Evolutionary conservation across 64 coral and sea anemone species (phyloP).

Genomic region (Porites lutea): DNA sequence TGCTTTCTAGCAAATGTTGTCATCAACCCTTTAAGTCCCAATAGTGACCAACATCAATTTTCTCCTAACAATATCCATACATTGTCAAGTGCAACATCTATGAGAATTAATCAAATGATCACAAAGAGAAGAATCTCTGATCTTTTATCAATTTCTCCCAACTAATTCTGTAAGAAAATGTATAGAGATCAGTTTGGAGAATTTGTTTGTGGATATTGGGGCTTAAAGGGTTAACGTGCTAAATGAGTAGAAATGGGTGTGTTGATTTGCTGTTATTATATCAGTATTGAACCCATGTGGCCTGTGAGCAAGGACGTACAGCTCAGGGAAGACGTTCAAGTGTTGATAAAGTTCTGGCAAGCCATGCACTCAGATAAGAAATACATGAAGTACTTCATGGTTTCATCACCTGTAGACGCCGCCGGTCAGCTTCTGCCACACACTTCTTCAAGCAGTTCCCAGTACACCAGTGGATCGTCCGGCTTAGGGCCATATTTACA

Average conservation of each 20-base stretch:
- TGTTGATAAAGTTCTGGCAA: constrained; percentile 98
- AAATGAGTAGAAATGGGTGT: background rate
- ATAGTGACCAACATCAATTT: too few species aligned
- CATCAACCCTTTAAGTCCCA: background rate
- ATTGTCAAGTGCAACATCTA: too few species aligned
- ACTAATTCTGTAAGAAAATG: too few species aligned
- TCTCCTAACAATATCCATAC: too few species aligned
- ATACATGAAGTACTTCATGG: constrained; percentile 96
- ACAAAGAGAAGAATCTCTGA: too few species aligned
- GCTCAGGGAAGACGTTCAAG: constrained; percentile 85
- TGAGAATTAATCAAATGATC: too few species aligned
- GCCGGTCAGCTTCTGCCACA: constrained; percentile 32
- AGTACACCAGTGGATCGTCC: constrained; percentile 59
- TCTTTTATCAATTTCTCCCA: too few species aligned
- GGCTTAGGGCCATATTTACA: constrained; percentile 62
- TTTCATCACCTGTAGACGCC: constrained; percentile 47
- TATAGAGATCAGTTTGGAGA: too few species aligned
- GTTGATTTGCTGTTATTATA: background rate
- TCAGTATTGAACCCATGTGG: constrained; percentile 86
- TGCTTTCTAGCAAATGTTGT: background rate
- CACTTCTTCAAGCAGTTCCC: constrained; percentile 18
- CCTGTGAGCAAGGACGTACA: constrained; percentile 77
- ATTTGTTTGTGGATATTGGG: too few species aligned
- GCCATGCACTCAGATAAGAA: constrained; percentile 95
- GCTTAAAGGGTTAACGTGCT: too few species aligned